Base-by-base conservation (phyloP, 1,140 invertebrate genomes). In the Sycophila sp. region DNA sequence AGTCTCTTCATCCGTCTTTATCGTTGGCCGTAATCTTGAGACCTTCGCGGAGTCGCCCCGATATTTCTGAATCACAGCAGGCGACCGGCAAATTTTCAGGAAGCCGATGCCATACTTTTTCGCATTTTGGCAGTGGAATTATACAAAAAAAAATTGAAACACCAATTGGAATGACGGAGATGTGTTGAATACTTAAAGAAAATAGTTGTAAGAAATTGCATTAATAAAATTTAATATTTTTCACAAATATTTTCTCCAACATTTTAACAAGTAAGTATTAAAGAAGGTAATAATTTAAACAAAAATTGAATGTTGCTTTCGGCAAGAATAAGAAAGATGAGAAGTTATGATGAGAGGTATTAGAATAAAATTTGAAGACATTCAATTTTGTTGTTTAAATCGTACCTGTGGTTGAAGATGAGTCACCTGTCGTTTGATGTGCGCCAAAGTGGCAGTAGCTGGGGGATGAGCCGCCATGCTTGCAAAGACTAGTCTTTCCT, bases 391-490 rank as follows among this genome's bases (percentile, higher is more conserved):
- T 67, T 63, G 73, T 72, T 69, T 70, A 71, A 77, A 73, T 74
- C 80, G 86, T 87, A 93, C 92, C 90, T 89, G 90, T 82, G 85
- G 81, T 74, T 86, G 85, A 75, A 93, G 86, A 80, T 91, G 91
- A 83, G 89, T 92, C 81, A 94, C 92, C 88, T 96, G 94, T 83
- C 93, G 88, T 85, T 94, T 93, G 80, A 96, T 92, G 84, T 96
- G 94, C 32, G 94, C 94, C 73, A 96, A 85, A 45, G 92, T 93
- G 76, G 91, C 83, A 28, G 80, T 84, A 1, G 81, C 79, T 45
- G 91, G 94, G 49, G 94, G 94, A 83, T 95, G 94, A 76, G 94
- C 92, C n/a, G 92, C 92, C 91, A 96, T 93, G 84, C 91, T 95
- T 26, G 94, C 94, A 81, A 95, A 96, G 66, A 95, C 92, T 83